Base-by-base conservation (phyloP, 2,888 invertebrate genomes). In the Nomada goodeniana region DNA sequence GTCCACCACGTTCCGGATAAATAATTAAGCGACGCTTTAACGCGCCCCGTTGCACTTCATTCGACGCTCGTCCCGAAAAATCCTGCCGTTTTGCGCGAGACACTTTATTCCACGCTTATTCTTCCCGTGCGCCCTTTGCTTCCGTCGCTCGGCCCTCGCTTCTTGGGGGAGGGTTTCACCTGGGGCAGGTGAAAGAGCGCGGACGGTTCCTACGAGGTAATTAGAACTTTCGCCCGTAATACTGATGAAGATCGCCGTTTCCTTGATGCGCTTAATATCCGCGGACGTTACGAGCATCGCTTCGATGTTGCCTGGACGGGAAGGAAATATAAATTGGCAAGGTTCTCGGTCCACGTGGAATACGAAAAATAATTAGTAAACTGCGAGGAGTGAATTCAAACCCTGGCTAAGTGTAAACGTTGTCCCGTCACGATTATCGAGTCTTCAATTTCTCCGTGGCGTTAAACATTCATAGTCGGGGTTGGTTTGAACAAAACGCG, bases 11-110 rank as follows among this genome's bases (percentile, higher is more conserved):
- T 85, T 82, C 85, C 89, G 92, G 90, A 93, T 93, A 93, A 93
- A 93, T 93, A 93, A 93, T 93, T 93, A 92, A 93, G 92, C 92
- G 90, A 76, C 84, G 90, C 91, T 85, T 84, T 75, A 82, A 82
- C 63, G 61, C 74, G 76, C 82, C 23, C 67, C 63, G 78, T 47
- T 70, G 73, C 71, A 59, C 60, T 26, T 2, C 23, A 36, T 42
- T 20, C n/a, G 20, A 20, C 20, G 26, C 26, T 26, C 13, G 57
- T 20, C 26, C 23, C 57, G 2, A 1, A 10, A 9, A 57, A 23
- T 23, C 23, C 23, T 26, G 0, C 26, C 26, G 2, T 1, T 26
- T 26, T 26, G 2, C 26, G 2, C 26, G 2, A 26, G 26, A 26
- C 26, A 2, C 26, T 26, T 26, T 1, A 1, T 1, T 1, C 23